These are phyloP conservation scores for Microcebus griseorufus DNA, from an alignment of 2,113 vertebrate species.

Conservation along the genomic window DNA sequence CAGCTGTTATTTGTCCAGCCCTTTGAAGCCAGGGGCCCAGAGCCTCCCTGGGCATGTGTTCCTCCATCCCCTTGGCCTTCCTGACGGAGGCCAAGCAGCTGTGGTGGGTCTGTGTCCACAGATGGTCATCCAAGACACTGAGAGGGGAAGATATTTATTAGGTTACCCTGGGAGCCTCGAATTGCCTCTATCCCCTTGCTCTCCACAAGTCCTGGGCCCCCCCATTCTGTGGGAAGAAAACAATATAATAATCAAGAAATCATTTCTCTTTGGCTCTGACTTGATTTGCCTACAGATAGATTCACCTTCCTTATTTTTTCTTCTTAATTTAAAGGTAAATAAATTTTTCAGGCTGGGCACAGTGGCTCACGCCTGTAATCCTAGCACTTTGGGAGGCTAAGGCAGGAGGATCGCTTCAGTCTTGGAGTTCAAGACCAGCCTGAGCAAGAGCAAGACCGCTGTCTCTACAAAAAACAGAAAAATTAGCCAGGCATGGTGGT, in stretches of 20 bases:
- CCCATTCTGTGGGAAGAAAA: not conserved
- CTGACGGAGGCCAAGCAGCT: not conserved
- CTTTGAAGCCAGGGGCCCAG: not conserved
- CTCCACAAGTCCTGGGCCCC: not conserved
- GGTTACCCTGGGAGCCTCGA: not conserved
- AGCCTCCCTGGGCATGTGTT: not conserved
- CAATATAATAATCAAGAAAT: not conserved
- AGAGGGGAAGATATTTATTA: not conserved
- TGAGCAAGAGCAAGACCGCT: no score
- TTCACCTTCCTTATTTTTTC: not conserved
- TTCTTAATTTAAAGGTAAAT: not conserved
- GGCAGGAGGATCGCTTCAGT: no score
- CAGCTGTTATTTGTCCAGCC: constrained; percentile 41
- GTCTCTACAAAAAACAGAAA: no score
- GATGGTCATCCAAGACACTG: not conserved
- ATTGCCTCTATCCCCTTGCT: not conserved
- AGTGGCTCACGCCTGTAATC: no score
- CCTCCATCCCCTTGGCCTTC: not conserved
- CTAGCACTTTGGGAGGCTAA: no score
- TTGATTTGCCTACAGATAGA: not conserved
- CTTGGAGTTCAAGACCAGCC: no score
- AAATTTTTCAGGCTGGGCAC: not conserved
- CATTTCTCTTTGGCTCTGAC: constrained; percentile 5
- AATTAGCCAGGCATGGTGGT: no score
- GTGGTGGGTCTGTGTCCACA: constrained; percentile 27